phyloP scores from a whole-genome alignment of 2,797 vertebrate species.

The Petrocephalus sullivani region DNA sequence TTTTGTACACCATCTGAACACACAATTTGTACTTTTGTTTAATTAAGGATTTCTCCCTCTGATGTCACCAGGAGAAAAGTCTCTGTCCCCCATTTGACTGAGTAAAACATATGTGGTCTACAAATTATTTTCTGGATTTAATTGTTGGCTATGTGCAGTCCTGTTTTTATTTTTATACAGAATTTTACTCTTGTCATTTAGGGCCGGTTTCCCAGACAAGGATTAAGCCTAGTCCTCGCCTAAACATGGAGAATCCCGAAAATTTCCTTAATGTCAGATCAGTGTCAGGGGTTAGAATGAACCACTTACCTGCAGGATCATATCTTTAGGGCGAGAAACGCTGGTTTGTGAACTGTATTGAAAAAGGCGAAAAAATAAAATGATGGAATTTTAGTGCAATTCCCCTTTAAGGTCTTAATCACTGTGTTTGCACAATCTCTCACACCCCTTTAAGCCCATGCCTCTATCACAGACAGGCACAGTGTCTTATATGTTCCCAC shows the following conservation, averaged over 20 bases:
- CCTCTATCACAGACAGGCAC: not conserved
- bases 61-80: not conserved
- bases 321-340: not conserved
- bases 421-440: not conserved
- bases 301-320: not conserved
- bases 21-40: not conserved
- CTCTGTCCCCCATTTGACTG: not conserved
- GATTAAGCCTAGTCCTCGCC: too few relatives aligned
- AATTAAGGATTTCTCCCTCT: not conserved
- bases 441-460: not conserved
- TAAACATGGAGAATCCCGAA: too few relatives aligned
- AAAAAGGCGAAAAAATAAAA: not conserved
- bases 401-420: not conserved
- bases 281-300: not conserved
- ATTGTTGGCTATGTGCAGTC: not conserved
- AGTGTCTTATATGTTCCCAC: conserved; percentile 20
- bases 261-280: not conserved
- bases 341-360: not conserved
- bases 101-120: not conserved
- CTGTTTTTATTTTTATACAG: not conserved
- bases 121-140: not conserved
- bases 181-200: not conserved
- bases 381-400: not conserved
- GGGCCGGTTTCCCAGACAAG: too few relatives aligned
- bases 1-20: not conserved